Base-by-base conservation (phyloP, 2,888 invertebrate genomes). In the Actias luna region DNA sequence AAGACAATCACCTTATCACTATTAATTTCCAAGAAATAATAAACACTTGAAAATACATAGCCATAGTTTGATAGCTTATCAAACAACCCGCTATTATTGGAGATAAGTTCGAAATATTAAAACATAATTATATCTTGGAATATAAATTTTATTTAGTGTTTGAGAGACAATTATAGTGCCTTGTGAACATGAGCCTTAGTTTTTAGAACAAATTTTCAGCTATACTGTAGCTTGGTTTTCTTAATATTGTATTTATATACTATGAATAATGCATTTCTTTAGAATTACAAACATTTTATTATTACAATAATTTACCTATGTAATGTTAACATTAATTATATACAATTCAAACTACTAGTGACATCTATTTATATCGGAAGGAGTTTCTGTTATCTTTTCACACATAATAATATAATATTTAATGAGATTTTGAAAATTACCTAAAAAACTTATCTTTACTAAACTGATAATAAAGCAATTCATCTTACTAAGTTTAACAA, bases 1-100 rank as follows among this genome's bases (percentile, higher is more conserved):
- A 50, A 25, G 16, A 25, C 12, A 22, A 50, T 12, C 22, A 25
- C 8, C 29, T 27, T 55, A 55, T 55, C 55, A n/a, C 16, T 29
- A n/a, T 29, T 55, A 55, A 29, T 55, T 59, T 59, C 59, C 42
- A 59, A 39, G 59, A 59, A 59, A 14, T 42, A 27, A 59, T 39
- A 25, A 59, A 36, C 22, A 59, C 42, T 29, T 42, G 35, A 27
- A 59, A 42, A 59, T 29, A 29, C n/a, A 29, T 55, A 29, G n/a
- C 29, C 7, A 29, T 55, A 29, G 4, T 16, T 29, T 55, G 55
- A 55, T 55, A 55, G 7, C 29, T 55, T 55, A 55, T 55, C 55
- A 55, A 10, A 18, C 1, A 1, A 16, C 55, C 29, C 29, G n/a
- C 29, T 18, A 55, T 55, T 16, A 29, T 29, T 29, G 4, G n/a